Conservation (phyloP, 2,797 vertebrate species). For the Novumbra hubbsi region DNA sequence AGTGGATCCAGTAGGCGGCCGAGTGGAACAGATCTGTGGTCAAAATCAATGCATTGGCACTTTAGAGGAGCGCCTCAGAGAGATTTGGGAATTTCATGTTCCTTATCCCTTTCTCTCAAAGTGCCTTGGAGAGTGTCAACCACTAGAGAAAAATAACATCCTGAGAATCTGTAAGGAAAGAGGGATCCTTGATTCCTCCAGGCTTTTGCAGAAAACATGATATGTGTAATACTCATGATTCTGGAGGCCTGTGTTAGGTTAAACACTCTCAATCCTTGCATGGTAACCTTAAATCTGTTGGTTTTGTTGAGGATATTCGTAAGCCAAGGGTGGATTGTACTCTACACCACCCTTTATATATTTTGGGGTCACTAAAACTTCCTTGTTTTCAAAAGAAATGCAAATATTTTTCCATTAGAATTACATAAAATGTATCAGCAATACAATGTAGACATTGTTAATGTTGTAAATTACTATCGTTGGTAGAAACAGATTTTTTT, state of each 20-base stretch:
- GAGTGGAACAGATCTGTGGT: conserved; percentile 67
- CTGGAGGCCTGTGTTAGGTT: conserved; percentile 33
- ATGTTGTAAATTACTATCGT: too few species aligned
- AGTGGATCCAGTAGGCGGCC: conserved; percentile 50
- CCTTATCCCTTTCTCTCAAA: conserved; percentile 36
- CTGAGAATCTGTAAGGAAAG: conserved; percentile 45
- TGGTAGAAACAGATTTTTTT: too few species aligned
- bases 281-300: conserved; percentile 1
- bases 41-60: conserved; percentile 81
- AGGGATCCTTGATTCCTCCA: conserved; percentile 39
- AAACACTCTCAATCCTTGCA: conserved; percentile 17
- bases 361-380: too few species aligned
- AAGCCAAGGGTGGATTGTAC: not conserved
- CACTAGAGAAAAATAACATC: conserved; percentile 50
- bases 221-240: conserved; percentile 47
- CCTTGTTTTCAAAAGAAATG: too few species aligned
- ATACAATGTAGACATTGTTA: too few species aligned
- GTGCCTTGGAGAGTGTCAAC: conserved; percentile 39
- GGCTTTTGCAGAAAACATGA: conserved; percentile 44
- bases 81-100: conserved; percentile 70
- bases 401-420: too few species aligned
- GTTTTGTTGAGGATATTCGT: not conserved
- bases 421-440: too few species aligned
- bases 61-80: conserved; percentile 69
- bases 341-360: too few species aligned